phyloP scores from a whole-genome alignment of 2,888 invertebrate genomes.

The Drosophila peninsularis region DNA sequence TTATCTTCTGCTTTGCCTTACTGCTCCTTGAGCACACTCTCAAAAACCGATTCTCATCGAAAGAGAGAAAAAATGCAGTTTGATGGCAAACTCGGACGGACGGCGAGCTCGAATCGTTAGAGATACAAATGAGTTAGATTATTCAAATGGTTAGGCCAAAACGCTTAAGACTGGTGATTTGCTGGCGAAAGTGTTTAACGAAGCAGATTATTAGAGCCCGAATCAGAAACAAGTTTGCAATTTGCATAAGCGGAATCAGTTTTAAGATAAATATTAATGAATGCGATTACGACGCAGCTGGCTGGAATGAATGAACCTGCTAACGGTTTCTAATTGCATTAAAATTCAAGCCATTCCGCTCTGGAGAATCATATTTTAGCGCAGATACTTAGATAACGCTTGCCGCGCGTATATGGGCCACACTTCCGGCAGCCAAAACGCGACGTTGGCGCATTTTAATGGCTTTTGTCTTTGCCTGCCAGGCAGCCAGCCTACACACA shows the following conservation, averaged over 20 bases:
- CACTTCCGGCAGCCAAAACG: conserved; percentile 61
- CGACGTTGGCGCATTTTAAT: conserved; percentile 75
- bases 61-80: neutral
- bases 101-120: neutral
- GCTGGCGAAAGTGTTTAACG: conserved; percentile 15
- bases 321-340: conserved; percentile 26
- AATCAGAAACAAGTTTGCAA: conserved; percentile 21
- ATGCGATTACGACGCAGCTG: conserved; percentile 18
- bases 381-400: conserved; percentile 20
- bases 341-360: conserved; percentile 21
- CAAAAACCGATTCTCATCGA: conserved; percentile 18
- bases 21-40: conserved; percentile 14
- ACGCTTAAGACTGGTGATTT: conserved; percentile 7
- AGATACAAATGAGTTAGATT: conserved; percentile 6
- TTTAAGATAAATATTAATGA: conserved; percentile 30
- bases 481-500: neutral
- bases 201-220: conserved; percentile 28
- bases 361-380: conserved; percentile 46
- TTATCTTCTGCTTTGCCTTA: neutral
- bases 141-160: conserved; percentile 10
- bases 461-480: conserved; percentile 69
- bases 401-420: conserved; percentile 54
- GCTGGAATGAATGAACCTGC: neutral
- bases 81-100: neutral
- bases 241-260: conserved; percentile 27